Base-by-base conservation (phyloP, 2,888 invertebrate species). In the Piscicola geometra region DNA sequence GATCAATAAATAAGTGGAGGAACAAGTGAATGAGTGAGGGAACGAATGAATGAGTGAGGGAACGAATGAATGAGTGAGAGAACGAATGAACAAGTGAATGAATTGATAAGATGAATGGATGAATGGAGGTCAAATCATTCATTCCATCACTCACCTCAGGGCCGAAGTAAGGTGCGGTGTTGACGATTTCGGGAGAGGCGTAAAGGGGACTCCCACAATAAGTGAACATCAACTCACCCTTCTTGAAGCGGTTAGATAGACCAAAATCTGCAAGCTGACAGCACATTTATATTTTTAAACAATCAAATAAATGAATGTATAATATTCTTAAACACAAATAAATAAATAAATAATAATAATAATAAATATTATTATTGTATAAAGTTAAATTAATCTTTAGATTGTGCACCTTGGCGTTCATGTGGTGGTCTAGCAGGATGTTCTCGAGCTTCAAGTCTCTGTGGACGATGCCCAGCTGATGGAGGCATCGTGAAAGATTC, bases 261-360 rank as follows among this genome's bases (percentile, higher is more conserved):
- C 99, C 99, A 86, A 99, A 99, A 88, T 99, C 99, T 21, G 97
- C 98, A 86, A 99, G 98, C 92, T 94, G n/a, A n/a, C n/a, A n/a
- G n/a, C n/a, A n/a, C n/a, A n/a, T n/a, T n/a, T n/a, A n/a, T n/a
- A n/a, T n/a, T n/a, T n/a, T n/a, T n/a, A 82, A 35, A 21, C 3
- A 0, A 18, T 75, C 77, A 76, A 36, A 15, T 69, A 12, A 15
- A 71, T 15, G 82, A 85, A n/a, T n/a, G n/a, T n/a, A n/a, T 15
- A 66, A 66, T n/a, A 25, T 66, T 15, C 15, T 50, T 66, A 66
- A n/a, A 12, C 25, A 66, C 12, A 66, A 66, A 66, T 66, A 15
- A 66, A 66, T 66, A 66, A 15, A 66, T n/a, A 18, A 66, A 66
- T n/a, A n/a, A n/a, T n/a, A n/a, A n/a, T n/a, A n/a, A n/a, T n/a